phyloP scores from a whole-genome alignment of 2,113 vertebrate species.

The Scophthalmus maximus region DNA sequence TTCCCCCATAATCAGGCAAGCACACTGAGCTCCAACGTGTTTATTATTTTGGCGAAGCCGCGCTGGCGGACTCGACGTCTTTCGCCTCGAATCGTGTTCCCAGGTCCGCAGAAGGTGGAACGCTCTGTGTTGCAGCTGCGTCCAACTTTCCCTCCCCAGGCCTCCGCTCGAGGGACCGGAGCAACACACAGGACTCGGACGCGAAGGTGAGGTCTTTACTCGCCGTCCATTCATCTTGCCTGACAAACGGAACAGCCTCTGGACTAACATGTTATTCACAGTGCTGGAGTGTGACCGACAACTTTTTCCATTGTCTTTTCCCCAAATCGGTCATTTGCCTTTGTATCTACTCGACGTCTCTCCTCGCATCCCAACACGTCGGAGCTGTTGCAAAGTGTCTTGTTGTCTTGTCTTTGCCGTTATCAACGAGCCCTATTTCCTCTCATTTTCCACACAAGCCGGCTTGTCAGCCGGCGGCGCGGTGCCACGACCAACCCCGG shows the following conservation, averaged over 20 bases:
- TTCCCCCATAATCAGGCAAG: conserved; percentile 24
- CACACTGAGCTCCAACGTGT: conserved; percentile 19
- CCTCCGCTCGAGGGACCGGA: conserved; percentile 33
- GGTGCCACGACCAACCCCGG: conserved; percentile 59
- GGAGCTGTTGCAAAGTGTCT: neutral
- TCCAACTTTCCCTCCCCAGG: conserved; percentile 54
- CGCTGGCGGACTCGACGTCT: conserved; percentile 32
- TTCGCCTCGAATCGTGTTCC: conserved; percentile 37
- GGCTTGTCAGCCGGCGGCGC: conserved; percentile 42
- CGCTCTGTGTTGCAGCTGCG: neutral
- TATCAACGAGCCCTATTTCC: conserved; percentile 53
- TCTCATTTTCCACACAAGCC: conserved; percentile 64
- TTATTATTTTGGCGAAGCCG: conserved; percentile 12
- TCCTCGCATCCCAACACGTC: neutral
- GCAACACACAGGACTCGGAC: conserved; percentile 37
- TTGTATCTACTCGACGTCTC: neutral
- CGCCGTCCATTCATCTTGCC: conserved; percentile 20
- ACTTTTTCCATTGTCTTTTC: neutral
- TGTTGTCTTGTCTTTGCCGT: conserved; percentile 41
- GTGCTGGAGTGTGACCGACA: conserved; percentile 10
- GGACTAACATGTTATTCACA: neutral
- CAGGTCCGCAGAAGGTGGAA: conserved; percentile 45
- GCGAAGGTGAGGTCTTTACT: conserved; percentile 29
- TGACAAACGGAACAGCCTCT: conserved; percentile 2
- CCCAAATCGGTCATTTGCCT: neutral